phyloP scores from a whole-genome alignment of 1,140 invertebrate genomes.

The Druon quercuslanigerum region DNA sequence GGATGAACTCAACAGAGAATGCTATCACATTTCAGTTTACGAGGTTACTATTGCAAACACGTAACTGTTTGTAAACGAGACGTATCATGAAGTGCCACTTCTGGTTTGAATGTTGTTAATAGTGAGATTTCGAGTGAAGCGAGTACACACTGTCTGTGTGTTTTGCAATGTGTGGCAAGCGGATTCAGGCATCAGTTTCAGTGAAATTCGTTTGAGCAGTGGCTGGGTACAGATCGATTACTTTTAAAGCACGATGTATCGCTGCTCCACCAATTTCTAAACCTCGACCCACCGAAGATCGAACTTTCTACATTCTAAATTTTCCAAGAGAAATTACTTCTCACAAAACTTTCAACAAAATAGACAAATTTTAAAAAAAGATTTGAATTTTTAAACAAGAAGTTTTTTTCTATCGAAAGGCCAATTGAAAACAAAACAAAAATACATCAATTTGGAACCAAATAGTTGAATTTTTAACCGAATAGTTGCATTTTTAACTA shows the following conservation, averaged over 20 bases:
- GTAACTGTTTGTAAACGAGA: constrained; percentile 58
- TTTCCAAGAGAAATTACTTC: constrained; percentile 37
- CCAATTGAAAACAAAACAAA: too few species aligned
- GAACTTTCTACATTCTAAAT: constrained; percentile 37
- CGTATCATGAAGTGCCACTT: constrained; percentile 37
- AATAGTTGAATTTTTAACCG: too few species aligned
- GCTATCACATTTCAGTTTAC: constrained; percentile 64
- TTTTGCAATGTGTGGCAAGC: too few species aligned
- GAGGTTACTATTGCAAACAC: too few species aligned
- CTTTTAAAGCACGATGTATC: constrained; percentile 54
- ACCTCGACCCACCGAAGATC: constrained; percentile 41
- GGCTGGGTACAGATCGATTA: constrained; percentile 65
- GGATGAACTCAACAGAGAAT: neutral
- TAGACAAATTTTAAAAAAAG: too few species aligned
- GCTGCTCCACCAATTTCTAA: constrained; percentile 31
- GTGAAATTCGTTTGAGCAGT: constrained; percentile 65
- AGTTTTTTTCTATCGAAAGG: too few species aligned
- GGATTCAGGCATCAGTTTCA: neutral
- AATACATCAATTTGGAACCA: too few species aligned
- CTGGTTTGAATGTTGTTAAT: constrained; percentile 39
- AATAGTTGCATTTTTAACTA: too few species aligned
- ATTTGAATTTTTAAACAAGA: too few species aligned
- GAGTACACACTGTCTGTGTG: constrained; percentile 56
- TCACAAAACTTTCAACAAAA: neutral
- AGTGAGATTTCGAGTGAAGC: constrained; percentile 48